Evolutionary conservation across 2,113 vertebrate genomes (phyloP), one percentile per base, ranked within the genome.

Genomic region (Megatriorchis doriae): DNA sequence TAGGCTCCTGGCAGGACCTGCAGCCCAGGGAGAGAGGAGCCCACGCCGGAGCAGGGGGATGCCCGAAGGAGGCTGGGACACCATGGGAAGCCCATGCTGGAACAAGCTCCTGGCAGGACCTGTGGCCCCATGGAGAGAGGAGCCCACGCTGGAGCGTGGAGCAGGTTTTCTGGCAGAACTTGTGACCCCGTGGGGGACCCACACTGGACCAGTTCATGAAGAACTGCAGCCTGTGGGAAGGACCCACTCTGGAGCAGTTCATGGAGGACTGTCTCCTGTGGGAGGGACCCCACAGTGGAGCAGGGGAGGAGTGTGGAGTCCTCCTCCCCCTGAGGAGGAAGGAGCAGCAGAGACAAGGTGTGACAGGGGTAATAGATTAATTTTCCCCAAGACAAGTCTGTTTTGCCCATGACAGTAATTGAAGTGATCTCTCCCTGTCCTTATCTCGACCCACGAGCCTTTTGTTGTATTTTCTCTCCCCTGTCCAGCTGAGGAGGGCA

Each of bases 221-320:
- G 50, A 27, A 52, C 50, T 18, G 25, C 7, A 25, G 7, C 40
- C 15, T 2, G 1, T 67, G 32, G 48, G 13, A 81, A 36, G 15
- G 32, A 36, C 13, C 3, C 5, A 36, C 0, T 2, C 8, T 82
- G n/a, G 25, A 56, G 52, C 32, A 68, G 19, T 36, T 53, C 0
- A 1, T 43, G 38, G 17, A 62, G 13, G 12, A 25, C 45, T 62
- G 31, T 53, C 7, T 62, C 20, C 16, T 1, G 1, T 52, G 31
- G 25, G 10, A 53, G 9, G 9, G 7, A 52, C 8, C 3, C 16
- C n/a, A 27, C 0, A 1, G 16, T 59, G 43, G 29, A 48, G 22
- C n/a, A 70, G 22, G 22, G 29, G 22, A 50, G 42, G 53, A 34
- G 13, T 27, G 14, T 6, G 14, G 50, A 27, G 26, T 52, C 50